Base-by-base conservation (phyloP, 2,113 vertebrate genomes). In the Lutjanus erythropterus region DNA sequence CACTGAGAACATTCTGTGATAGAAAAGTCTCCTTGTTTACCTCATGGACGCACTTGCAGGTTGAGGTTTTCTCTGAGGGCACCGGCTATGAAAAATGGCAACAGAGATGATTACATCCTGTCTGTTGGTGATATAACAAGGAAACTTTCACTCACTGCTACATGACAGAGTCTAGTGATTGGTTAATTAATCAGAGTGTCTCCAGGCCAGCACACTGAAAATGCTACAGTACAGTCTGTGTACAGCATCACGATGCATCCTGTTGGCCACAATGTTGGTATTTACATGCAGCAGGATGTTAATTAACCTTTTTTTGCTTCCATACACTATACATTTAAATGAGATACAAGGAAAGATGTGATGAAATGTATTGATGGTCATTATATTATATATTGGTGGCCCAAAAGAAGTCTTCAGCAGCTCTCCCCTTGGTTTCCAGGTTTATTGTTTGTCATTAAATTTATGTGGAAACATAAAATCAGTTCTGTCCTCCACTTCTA, bases 131-230 rank as follows among this genome's bases (percentile, higher is more conserved):
- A 58, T 75, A 58, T 41, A 37, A 75, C 44, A 73, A 71, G 49
- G 52, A 49, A 29, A 73, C 18, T 29, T 60, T 65, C 27, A 42
- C 31, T 55, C 37, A 44, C 33, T 56, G 47, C 50, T 41, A 46
- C 33, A 71, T 21, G 44, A 56, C 46, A 73, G 42, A 67, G 18
- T 21, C 49, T 18, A 50, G 23, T 68, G 46, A 83, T 70, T 53
- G 42, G 78, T 46, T 83, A 66, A 59, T 68, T 78, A 50, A 72
- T 88, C 44, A 46, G 10, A 73, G 10, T 25, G 47, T 44, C 21
- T 78, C 11, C 25, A 61, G 70, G 64, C 35, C 25, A 62, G 39
- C 21, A n/a, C 3, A 52, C 19, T 62, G 11, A 27, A 52, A 75
- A 23, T 53, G 29, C 50, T 49, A 25, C 9, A 41, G 42, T 46